A percentile compares a stretch with the other conserved stretches of the same genome.
Evolutionary conservation across 1,140 invertebrate species (phyloP).

Genomic region (Drosophila funebris): DNA sequence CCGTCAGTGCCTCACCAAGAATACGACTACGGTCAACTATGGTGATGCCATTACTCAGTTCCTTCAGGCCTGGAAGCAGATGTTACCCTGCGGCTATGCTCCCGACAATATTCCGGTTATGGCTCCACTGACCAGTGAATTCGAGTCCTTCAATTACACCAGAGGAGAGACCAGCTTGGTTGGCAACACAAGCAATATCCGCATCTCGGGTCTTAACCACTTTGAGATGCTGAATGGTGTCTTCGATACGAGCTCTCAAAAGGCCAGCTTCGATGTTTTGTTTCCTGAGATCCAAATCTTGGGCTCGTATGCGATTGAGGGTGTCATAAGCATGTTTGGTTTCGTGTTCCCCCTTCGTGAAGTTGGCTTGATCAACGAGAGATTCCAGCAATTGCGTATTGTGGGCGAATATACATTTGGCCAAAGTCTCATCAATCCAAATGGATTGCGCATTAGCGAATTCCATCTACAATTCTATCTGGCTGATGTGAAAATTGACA

Average conservation of each 20-base stretch:
- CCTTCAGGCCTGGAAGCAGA: constrained; percentile 51
- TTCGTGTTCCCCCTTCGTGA: neutral
- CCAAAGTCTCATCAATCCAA: constrained; percentile 30
- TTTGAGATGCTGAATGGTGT: constrained; percentile 46
- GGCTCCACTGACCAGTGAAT: constrained; percentile 44
- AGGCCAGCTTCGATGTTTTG: constrained; percentile 54
- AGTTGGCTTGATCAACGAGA: constrained; percentile 53
- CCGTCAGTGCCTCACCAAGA: constrained; percentile 30
- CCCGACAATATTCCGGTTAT: constrained; percentile 44
- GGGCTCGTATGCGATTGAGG: constrained; percentile 49
- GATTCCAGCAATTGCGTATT: constrained; percentile 55
- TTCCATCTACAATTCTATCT: constrained; percentile 53
- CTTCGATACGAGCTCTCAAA: constrained; percentile 38
- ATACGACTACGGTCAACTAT: constrained; percentile 30
- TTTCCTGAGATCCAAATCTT: constrained; percentile 55
- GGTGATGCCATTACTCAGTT: constrained; percentile 41
- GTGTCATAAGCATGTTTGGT: neutral
- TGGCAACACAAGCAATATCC: constrained; percentile 61
- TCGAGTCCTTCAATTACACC: constrained; percentile 19
- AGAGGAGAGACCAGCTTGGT: constrained; percentile 29
- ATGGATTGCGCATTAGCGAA: constrained; percentile 48
- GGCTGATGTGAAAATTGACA: constrained; percentile 45
- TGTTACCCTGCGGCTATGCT: constrained; percentile 62
- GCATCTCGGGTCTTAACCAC: constrained; percentile 52
- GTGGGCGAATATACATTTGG: constrained; percentile 55